Conservation (phyloP, 2,797 vertebrate genomes). For the Tangara arthus region DNA sequence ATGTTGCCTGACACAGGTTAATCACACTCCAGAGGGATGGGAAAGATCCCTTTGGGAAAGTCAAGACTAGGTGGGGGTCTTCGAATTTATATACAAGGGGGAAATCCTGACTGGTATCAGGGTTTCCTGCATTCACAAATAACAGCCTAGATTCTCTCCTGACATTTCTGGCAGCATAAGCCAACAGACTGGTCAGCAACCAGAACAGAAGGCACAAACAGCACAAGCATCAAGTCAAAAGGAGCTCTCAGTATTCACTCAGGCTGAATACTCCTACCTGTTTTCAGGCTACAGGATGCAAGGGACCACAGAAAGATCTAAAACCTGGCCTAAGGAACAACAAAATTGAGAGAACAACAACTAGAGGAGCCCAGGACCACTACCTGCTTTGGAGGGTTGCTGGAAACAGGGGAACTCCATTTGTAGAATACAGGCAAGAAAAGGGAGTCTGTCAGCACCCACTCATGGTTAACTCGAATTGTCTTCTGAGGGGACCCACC, state of each 20-base stretch:
- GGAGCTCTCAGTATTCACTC: background rate
- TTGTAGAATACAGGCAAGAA: slow-evolving; percentile 12
- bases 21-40: background rate
- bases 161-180: background rate
- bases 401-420: slow-evolving; percentile 42
- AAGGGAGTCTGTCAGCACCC: slow-evolving; percentile 46
- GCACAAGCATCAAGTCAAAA: background rate
- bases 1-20: background rate
- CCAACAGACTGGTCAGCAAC: background rate
- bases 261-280: background rate
- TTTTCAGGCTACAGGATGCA: background rate
- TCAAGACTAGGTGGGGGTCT: background rate
- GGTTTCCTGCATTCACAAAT: background rate
- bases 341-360: background rate
- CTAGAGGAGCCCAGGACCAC: background rate
- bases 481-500: slow-evolving; percentile 26
- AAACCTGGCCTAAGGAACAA: background rate
- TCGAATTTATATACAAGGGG: background rate
- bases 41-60: background rate
- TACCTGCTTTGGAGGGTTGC: slow-evolving; percentile 44
- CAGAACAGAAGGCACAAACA: background rate
- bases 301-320: background rate
- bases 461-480: slow-evolving; percentile 27
- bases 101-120: background rate
- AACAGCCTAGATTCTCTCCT: background rate